A percentile compares a stretch with the other conserved stretches of the same genome.
phyloP scores from a whole-genome alignment of 2,797 vertebrate genomes.

The Mus caroli region DNA sequence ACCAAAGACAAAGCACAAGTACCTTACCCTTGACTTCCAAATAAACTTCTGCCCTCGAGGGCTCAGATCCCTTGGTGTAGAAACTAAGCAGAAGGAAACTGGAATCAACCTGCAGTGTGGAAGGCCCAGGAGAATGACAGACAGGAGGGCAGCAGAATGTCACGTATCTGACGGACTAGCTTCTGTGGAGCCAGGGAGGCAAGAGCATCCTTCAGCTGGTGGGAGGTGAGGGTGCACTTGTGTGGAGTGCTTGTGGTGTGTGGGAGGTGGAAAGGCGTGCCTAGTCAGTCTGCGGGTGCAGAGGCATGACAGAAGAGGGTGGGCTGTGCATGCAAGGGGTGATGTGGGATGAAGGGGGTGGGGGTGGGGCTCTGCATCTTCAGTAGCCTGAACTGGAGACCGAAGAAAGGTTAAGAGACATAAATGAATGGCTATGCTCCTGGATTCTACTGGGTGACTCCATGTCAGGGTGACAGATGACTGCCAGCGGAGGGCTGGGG shows the following conservation, averaged over 20 bases:
- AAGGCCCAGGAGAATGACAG: neutral
- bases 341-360: neutral
- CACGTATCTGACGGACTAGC: neutral
- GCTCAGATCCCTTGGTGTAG: neutral
- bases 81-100: neutral
- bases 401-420: neutral
- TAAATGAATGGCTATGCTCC: neutral
- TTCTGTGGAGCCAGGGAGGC: neutral
- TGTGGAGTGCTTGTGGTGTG: neutral
- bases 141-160: neutral
- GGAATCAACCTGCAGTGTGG: neutral
- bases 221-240: neutral
- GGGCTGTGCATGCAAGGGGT: neutral
- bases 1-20: neutral
- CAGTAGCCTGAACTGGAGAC: neutral
- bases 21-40: neutral
- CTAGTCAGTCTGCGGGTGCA: neutral
- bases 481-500: neutral
- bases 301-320: neutral
- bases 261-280: fast-evolving
- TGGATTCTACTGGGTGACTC: neutral
- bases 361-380: neutral
- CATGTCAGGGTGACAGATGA: slow-evolving; percentile 19
- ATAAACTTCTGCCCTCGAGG: neutral
- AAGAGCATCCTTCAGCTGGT: neutral